Evolutionary conservation across 2,888 invertebrate species (phyloP), one percentile per base, ranked within the genome.

Genomic region (Cheilosia urbana): DNA sequence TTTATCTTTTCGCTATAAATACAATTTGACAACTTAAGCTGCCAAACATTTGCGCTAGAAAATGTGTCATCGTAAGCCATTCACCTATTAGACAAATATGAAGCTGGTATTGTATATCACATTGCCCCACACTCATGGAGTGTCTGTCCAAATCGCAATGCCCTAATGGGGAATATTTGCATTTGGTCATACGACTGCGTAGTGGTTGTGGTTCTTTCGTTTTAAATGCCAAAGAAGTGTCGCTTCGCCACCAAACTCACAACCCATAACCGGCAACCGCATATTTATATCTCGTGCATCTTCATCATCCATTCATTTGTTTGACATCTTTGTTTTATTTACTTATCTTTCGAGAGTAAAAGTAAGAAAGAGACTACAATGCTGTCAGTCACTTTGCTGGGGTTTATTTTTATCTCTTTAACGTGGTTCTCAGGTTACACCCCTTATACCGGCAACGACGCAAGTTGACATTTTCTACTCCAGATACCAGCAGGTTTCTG

Each of bases 81-180:
- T 72, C 72, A 72, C 72, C 51, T 72, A 11, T 60, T 62, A 30
- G 62, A 72, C 62, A 72, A 51, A 62, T 72, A 72, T 62, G 72
- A 60, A 40, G 27, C 42, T 62, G 42, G 62, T 37, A 72, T 62
- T 51, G 62, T 42, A 62, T 72, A 62, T 51, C 62, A 62, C 60
- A 51, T 72, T 72, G 71, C 60, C 51, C 42, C 51, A 60, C 19
- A 60, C 37, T 27, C 58, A 49, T 21, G 37, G 17, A 21, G 40
- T 21, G 21, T 65, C n/a, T 69, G 49, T 66, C 65, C 47, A 58
- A 75, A 66, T 58, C 40, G 13, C 15, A 66, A 75, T 58, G 57
- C 57, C 57, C 49, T 66, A 58, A 66, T 66, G 49, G 45, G 58
- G 49, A 66, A 58, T 75, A 66, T 75, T 65, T 66, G 49, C 65